These are phyloP conservation scores for Leptopilina boulardi DNA, from an alignment of 1,140 invertebrate species.

Conservation along the genomic window DNA sequence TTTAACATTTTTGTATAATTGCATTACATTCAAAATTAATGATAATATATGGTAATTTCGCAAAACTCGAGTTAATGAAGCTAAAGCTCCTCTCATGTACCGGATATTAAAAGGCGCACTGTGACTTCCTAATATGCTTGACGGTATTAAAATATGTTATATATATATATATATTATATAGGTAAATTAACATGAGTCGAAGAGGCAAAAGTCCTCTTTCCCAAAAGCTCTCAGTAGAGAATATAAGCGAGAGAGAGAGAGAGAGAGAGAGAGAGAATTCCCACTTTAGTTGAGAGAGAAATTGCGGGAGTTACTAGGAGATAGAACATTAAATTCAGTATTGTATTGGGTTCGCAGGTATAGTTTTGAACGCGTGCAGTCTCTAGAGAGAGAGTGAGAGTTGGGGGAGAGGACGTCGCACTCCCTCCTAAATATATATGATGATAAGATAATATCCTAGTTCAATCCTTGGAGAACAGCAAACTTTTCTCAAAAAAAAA, in stretches of 20 bases:
- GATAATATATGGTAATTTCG: constrained; percentile 52
- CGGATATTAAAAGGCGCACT: constrained; percentile 38
- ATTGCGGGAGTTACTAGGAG: constrained; percentile 14
- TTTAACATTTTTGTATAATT: not conserved
- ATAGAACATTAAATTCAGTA: constrained; percentile 41
- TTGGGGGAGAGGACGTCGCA: constrained; percentile 32
- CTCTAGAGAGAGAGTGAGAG: constrained; percentile 29
- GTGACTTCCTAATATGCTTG: not conserved
- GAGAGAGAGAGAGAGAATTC: not conserved
- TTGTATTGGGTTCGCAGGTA: constrained; percentile 39
- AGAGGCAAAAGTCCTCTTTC: constrained; percentile 18
- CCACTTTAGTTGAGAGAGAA: constrained; percentile 7
- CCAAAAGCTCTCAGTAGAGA: constrained; percentile 9
- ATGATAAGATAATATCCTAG: constrained; percentile 34
- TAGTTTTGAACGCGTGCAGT: constrained; percentile 49
- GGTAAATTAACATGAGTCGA: not conserved
- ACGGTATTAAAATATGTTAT: constrained; percentile 12
- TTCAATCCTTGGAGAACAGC: constrained; percentile 1
- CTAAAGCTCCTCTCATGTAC: constrained; percentile 34
- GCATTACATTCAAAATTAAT: constrained; percentile 19
- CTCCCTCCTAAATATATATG: constrained; percentile 8
- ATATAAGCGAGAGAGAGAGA: not conserved
- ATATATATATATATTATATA: constrained; percentile 19
- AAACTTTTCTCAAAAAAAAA: not conserved
- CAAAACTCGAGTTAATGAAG: constrained; percentile 52